phyloP scores from a whole-genome alignment of 1,140 invertebrate species.

The Drosophila navojoa region DNA sequence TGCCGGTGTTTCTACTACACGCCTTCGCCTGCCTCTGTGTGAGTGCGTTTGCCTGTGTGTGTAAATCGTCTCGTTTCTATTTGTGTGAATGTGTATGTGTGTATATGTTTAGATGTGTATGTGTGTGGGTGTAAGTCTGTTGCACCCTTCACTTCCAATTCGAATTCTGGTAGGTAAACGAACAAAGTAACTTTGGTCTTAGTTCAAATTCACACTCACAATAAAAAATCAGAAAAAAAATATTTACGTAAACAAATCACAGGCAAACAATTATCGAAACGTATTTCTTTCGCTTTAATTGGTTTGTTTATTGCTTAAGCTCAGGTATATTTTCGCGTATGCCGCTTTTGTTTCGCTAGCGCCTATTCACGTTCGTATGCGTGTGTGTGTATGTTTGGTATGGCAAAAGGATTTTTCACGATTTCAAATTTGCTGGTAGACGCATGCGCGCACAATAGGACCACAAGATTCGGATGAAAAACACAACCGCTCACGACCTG shows the following conservation, averaged over 20 bases:
- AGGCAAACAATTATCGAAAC: slow-evolving; percentile 48
- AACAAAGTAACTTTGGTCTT: slow-evolving; percentile 33
- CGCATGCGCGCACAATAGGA: slow-evolving; percentile 54
- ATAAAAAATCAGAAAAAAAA: slow-evolving; percentile 70
- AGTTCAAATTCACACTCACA: slow-evolving; percentile 68
- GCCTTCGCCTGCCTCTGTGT: slow-evolving; percentile 26
- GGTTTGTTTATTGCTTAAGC: slow-evolving; percentile 43
- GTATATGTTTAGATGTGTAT: slow-evolving; percentile 6
- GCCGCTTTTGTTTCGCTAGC: slow-evolving; percentile 29
- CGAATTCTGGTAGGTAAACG: slow-evolving; percentile 44
- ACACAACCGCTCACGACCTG: slow-evolving; percentile 70
- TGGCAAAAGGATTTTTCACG: slow-evolving; percentile 63
- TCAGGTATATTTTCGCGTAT: slow-evolving; percentile 51
- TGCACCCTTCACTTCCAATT: slow-evolving; percentile 77
- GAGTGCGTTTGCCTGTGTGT: slow-evolving; percentile 9
- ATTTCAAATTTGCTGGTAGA: slow-evolving; percentile 45
- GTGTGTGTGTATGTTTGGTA: slow-evolving; percentile 27
- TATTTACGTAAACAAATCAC: slow-evolving; percentile 71
- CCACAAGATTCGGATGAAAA: slow-evolving; percentile 36
- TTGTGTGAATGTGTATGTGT: slow-evolving; percentile 22
- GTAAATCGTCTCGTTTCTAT: slow-evolving; percentile 17
- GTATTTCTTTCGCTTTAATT: slow-evolving; percentile 17
- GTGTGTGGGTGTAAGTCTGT: slow-evolving; percentile 46
- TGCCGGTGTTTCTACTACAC: slow-evolving; percentile 50
- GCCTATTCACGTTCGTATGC: slow-evolving; percentile 16